phyloP scores from a whole-genome alignment of 2,113 vertebrate species.

The Fregata magnificens region DNA sequence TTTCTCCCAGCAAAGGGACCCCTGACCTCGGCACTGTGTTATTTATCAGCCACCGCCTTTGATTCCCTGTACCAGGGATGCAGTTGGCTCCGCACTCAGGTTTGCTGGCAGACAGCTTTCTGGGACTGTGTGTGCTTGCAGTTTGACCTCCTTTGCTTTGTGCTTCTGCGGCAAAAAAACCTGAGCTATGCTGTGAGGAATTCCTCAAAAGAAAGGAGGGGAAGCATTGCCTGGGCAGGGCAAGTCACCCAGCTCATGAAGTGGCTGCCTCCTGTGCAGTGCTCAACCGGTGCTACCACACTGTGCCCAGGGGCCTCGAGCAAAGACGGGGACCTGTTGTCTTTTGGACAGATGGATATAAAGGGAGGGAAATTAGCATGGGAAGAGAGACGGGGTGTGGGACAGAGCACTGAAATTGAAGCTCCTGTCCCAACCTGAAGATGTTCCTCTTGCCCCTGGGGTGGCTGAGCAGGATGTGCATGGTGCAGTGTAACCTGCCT shows the following conservation, averaged over 20 bases:
- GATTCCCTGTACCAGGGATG: neutral
- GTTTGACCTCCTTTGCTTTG: constrained; percentile 21
- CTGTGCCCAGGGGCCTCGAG: accelerated
- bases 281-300: accelerated
- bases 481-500: accelerated
- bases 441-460: neutral
- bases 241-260: neutral
- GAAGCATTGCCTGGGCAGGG: neutral
- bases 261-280: accelerated
- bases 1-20: neutral
- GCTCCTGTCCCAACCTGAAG: neutral
- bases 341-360: neutral
- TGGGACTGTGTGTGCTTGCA: accelerated
- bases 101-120: neutral
- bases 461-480: neutral
- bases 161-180: neutral
- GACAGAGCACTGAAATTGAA: neutral
- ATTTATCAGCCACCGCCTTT: neutral
- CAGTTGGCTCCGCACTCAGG: neutral
- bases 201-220: neutral
- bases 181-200: neutral
- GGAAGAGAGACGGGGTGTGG: neutral
- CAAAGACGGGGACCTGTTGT: neutral
- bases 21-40: neutral
- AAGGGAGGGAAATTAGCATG: neutral